A percentile compares a stretch with the other conserved stretches of the same genome.
These are phyloP conservation scores for Plebejus argus DNA, from an alignment of 2,888 invertebrate species.

Conservation along the genomic window DNA sequence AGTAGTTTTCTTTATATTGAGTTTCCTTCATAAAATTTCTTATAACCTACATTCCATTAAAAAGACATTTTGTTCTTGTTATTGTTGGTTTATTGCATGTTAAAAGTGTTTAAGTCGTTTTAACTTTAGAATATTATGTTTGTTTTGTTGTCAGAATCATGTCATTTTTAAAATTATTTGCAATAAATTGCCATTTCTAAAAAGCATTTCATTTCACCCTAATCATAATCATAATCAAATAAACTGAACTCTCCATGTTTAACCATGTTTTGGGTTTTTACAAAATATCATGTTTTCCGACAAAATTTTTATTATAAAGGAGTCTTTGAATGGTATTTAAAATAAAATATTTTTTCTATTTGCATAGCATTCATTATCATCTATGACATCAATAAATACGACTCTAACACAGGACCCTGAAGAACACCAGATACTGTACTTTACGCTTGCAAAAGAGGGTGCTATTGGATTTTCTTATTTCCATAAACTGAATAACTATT, in stretches of 20 bases:
- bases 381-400: neutral
- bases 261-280: neutral
- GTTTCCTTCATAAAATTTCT: neutral
- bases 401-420: neutral
- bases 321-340: neutral
- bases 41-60: conserved; percentile 3
- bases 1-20: conserved; percentile 37
- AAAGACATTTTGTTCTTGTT: conserved; percentile 11
- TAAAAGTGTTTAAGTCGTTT: neutral
- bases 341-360: neutral
- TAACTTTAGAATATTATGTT: neutral
- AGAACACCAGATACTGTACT: neutral
- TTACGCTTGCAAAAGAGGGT: neutral
- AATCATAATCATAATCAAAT: conserved; percentile 51
- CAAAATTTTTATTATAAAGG: too few species aligned
- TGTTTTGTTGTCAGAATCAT: neutral
- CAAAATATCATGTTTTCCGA: too few species aligned
- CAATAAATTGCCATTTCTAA: conserved; percentile 30
- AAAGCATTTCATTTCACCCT: conserved; percentile 35
- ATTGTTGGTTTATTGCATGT: conserved; percentile 20
- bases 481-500: too few species aligned
- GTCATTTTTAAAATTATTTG: conserved; percentile 29
- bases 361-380: neutral
- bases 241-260: too few species aligned
- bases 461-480: too few species aligned